Evolutionary conservation across 1,140 invertebrate genomes (phyloP).

Genomic region (Bradysia coprophila): DNA sequence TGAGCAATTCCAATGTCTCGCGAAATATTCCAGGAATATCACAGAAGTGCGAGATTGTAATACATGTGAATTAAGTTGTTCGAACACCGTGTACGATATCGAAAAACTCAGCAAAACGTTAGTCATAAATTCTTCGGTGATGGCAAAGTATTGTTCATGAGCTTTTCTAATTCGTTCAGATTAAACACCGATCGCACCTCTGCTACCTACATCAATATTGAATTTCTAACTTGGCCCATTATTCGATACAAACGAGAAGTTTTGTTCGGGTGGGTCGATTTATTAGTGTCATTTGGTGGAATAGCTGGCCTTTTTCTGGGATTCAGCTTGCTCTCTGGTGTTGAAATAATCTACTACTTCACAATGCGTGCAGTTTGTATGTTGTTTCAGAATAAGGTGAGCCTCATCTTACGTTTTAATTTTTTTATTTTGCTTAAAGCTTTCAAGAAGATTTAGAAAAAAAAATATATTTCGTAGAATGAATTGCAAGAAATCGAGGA

Average conservation of each 20-base stretch:
- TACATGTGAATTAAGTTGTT: conserved; percentile 45
- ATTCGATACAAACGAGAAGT: conserved; percentile 53
- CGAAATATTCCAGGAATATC: conserved; percentile 30
- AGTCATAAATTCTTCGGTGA: not conserved
- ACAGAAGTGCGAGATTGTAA: conserved; percentile 35
- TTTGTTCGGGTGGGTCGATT: conserved; percentile 57
- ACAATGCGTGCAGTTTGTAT: conserved; percentile 45
- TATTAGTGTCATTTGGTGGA: conserved; percentile 35
- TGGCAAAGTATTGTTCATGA: too few species aligned
- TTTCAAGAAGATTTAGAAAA: not conserved
- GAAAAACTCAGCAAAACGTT: conserved; percentile 33
- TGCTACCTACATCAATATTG: conserved; percentile 11
- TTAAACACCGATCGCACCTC: too few species aligned
- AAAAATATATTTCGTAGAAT: not conserved
- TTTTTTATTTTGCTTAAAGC: not conserved
- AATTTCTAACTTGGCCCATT: conserved; percentile 52
- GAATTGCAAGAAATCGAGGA: not conserved
- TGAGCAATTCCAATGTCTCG: conserved; percentile 34
- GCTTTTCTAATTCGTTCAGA: too few species aligned
- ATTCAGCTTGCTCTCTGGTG: conserved; percentile 48
- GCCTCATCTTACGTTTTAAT: not conserved
- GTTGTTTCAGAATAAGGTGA: conserved; percentile 24
- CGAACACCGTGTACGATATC: conserved; percentile 50
- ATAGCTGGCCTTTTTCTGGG: conserved; percentile 58
- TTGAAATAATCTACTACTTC: conserved; percentile 55